Conservation (phyloP, 2,888 invertebrate species). For the Drosophila paramelanica region DNA sequence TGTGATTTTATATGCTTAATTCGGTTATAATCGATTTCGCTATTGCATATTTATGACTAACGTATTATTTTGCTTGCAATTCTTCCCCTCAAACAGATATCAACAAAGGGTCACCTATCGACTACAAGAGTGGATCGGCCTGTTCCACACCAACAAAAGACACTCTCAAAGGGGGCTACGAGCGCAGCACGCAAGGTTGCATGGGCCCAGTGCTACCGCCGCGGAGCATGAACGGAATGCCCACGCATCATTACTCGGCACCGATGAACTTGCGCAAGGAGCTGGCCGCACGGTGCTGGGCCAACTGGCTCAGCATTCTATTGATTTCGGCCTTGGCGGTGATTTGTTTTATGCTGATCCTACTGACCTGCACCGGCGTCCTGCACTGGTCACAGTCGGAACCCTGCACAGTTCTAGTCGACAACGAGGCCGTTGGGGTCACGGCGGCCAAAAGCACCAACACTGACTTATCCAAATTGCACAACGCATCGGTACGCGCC, state of each 20-base stretch:
- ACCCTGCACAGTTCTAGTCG: conserved; percentile 93
- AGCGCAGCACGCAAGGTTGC: conserved; percentile 87
- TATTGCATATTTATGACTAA: conserved; percentile 36
- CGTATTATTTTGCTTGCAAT: background rate
- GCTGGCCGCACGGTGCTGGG: conserved; percentile 93
- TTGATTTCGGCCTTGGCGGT: conserved; percentile 93
- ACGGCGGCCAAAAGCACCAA: conserved; percentile 89
- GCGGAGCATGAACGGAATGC: conserved; percentile 87
- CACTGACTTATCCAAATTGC: conserved; percentile 89
- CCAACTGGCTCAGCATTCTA: conserved; percentile 96
- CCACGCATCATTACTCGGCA: conserved; percentile 91
- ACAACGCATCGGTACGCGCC: conserved; percentile 88
- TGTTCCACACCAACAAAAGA: conserved; percentile 95
- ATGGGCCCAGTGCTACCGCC: conserved; percentile 91
- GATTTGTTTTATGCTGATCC: conserved; percentile 92
- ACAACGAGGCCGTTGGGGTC: conserved; percentile 90
- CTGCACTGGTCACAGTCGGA: conserved; percentile 93
- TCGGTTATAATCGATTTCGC: conserved; percentile 55
- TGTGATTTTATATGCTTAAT: conserved; percentile 29
- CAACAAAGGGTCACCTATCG: conserved; percentile 94
- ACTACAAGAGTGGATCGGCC: conserved; percentile 93
- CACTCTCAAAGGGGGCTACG: conserved; percentile 86
- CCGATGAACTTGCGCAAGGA: conserved; percentile 95
- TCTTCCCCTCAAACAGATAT: conserved; percentile 88
- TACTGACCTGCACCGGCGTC: conserved; percentile 94